These are phyloP conservation scores for Montipora efflorescens DNA, from an alignment of 64 coral and sea anemone genomes.

Conservation along the genomic window DNA sequence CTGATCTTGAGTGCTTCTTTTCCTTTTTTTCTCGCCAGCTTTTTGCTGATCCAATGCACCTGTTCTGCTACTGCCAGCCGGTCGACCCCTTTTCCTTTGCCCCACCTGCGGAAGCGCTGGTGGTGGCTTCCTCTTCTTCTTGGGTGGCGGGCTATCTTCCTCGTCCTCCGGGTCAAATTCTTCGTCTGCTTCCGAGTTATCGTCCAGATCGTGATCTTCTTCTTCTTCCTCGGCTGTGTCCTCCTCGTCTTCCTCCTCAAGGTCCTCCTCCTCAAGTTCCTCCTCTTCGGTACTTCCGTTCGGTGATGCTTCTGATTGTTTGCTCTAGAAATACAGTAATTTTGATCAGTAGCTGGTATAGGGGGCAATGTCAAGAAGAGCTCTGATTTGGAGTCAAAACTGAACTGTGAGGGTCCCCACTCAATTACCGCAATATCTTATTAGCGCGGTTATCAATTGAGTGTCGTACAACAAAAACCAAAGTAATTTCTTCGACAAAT, in stretches of 20 bases:
- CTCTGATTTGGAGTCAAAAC: no score
- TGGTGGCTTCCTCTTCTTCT: constrained; percentile 30
- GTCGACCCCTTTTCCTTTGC: constrained; percentile 32
- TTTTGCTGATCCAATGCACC: background rate
- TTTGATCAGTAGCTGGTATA: background rate
- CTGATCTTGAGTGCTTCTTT: constrained; percentile 29
- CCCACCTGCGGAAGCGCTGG: background rate
- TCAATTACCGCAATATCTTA: no score
- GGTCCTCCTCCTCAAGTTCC: constrained; percentile 14
- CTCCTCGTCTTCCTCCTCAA: background rate
- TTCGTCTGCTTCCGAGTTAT: constrained; percentile 22
- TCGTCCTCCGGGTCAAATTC: constrained; percentile 36
- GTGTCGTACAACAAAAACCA: no score
- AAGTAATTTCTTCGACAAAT: no score
- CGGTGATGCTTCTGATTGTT: background rate
- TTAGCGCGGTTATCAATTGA: no score
- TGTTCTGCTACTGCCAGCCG: background rate
- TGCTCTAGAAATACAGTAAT: background rate
- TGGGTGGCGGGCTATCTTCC: constrained; percentile 2
- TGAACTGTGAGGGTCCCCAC: no score
- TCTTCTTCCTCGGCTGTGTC: background rate
- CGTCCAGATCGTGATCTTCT: constrained; percentile 27
- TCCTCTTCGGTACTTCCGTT: background rate
- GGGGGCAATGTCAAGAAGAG: no score
- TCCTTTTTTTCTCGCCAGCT: constrained; percentile 23